phyloP scores from a whole-genome alignment of 2,888 invertebrate genomes.

The Candidula unifasciata region DNA sequence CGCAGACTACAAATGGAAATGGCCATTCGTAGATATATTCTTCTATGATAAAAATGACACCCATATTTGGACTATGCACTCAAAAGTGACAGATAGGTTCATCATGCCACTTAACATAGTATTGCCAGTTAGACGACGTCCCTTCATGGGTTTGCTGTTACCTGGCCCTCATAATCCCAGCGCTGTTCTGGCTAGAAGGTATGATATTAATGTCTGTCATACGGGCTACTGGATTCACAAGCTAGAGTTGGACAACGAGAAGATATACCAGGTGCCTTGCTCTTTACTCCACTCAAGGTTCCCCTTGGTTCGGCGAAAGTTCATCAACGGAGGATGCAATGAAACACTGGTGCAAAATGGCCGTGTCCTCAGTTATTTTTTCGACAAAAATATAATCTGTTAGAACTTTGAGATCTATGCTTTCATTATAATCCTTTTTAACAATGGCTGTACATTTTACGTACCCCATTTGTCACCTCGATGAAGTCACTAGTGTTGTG shows the following conservation, averaged over 20 bases:
- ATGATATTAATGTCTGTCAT: conserved; percentile 49
- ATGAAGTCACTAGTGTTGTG: too few species aligned
- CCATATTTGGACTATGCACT: conserved; percentile 58
- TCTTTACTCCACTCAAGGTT: conserved; percentile 49
- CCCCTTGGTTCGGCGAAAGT: conserved; percentile 54
- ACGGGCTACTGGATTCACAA: conserved; percentile 53
- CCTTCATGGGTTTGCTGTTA: conserved; percentile 53
- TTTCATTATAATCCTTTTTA: too few species aligned
- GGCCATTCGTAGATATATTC: conserved; percentile 59
- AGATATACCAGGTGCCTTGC: conserved; percentile 51
- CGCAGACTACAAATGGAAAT: conserved; percentile 49
- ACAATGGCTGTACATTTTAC: too few species aligned
- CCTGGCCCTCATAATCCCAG: conserved; percentile 54
- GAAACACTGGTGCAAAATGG: conserved; percentile 54
- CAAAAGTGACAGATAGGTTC: conserved; percentile 34
- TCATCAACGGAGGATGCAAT: conserved; percentile 49
- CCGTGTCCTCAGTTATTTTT: conserved; percentile 15
- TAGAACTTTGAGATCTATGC: background rate
- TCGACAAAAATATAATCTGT: conserved; percentile 15
- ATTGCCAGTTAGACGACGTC: conserved; percentile 56
- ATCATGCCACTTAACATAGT: conserved; percentile 50
- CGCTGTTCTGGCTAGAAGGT: conserved; percentile 47
- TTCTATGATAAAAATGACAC: conserved; percentile 58
- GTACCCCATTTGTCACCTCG: too few species aligned
- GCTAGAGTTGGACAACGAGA: conserved; percentile 24